Evolutionary conservation across 2,113 vertebrate genomes (phyloP), one percentile per base, ranked within the genome.

Genomic region (Macquaria ambigua): DNA sequence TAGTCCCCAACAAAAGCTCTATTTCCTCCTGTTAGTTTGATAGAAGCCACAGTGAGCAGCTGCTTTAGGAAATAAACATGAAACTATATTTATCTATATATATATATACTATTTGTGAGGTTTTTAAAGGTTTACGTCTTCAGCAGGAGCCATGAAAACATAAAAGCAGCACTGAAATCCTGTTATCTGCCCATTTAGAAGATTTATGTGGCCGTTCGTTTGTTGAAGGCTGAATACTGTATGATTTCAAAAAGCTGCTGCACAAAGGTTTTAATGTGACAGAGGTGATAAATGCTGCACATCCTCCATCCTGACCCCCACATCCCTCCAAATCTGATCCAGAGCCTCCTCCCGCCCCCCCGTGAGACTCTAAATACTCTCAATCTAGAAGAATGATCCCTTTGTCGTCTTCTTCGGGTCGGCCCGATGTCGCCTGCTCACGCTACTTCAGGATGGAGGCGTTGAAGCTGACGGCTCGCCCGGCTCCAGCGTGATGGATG

Each of bases 401-500:
- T 34, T 34, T 7, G n/a, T 39, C 25, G 58, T 16, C 25, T 0
- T 46, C 69, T 61, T 50, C 0, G 20, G 12, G 15, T 74, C 41
- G 15, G n/a, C 50, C 3, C 39, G 18, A 31, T 8, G 52, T 74
- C 71, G 12, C 39, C 2, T 6, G 18, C 21, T 62, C 6, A 25
- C 31, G 20, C 25, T 31, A n/a, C n/a, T 69, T 50, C 53, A 58
- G 58, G 56, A 63, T 25, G 23, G 14, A 43, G 62, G 28, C 39
- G 9, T 10, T 0, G 41, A 41, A 12, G 62, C 74, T 61, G 58
- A 16, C 58, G 58, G 58, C 56, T 59, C 56, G 56, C 56, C 28
- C n/a, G 56, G 46, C 46, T 48, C 46, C 46, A 16, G 46, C 2
- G 86, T 95, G 93, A 94, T 93, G 53, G 93, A 95, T 94, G 92